Evolutionary conservation across 2,888 invertebrate genomes (phyloP), one percentile per base, ranked within the genome.

Genomic region (Trissoscelio sp.): DNA sequence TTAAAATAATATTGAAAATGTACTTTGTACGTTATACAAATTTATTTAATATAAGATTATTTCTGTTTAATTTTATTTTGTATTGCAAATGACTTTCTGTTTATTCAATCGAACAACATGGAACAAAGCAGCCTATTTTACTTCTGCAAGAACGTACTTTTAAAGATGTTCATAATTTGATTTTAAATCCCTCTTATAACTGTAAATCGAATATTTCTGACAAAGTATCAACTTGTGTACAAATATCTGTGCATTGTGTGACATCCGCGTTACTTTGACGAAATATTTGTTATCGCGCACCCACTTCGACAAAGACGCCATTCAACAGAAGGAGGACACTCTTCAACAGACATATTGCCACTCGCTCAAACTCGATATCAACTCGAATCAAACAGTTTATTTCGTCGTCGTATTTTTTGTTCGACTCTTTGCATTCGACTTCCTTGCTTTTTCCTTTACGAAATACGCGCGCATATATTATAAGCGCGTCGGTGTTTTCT

Each of bases 321-420:
- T 62, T 67, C 62, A 34, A 12, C 46, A 48, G 28, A 67, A 62
- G 44, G 46, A 72, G 57, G 62, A 57, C 64, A 60, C 64, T 64
- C 60, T 34, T 57, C 46, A 39, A 18, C 60, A 48, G 72, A 64
- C 73, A 72, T 72, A 79, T 72, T 79, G 72, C 72, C 60, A 72
- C 58, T 79, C 60, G 58, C 64, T 66, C 60, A 44, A 66, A 58
- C 22, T 64, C 58, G 60, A 67, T 72, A 72, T 57, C 46, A 48
- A 58, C 16, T 66, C 16, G 37, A 66, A 79, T 79, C 79, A 72
- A 72, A 72, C 72, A 58, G 72, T 72, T 72, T 78, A 79, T 72
- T 66, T 53, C 64, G 16, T 72, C 20, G 20, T 18, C 20, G 34
- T 73, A 62, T 67, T 58, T 60, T 55, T 66, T 73, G 48, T 42